phyloP scores from a whole-genome alignment of 1,140 invertebrate genomes.

The Caenorhabditis remanei region DNA sequence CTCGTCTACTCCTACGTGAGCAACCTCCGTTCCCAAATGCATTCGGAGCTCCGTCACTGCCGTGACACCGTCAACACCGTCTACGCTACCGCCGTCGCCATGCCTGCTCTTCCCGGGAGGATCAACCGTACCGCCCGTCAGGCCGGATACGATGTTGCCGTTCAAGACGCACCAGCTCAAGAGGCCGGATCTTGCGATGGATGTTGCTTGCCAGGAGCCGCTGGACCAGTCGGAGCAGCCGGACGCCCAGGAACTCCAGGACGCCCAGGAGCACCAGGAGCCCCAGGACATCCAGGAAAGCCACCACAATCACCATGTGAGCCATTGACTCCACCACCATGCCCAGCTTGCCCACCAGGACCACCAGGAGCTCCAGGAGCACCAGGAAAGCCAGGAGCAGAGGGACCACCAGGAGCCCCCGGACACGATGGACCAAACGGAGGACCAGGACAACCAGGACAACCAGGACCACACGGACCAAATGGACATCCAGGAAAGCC shows the following conservation, averaged over 20 bases:
- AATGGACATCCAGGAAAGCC: constrained; percentile 59
- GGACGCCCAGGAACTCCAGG: constrained; percentile 61
- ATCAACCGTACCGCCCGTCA: constrained; percentile 62
- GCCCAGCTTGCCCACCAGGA: constrained; percentile 62
- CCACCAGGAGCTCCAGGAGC: constrained; percentile 62
- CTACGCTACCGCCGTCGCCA: constrained; percentile 43
- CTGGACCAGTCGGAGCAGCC: constrained; percentile 63
- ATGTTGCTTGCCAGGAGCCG: constrained; percentile 64
- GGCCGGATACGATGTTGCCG: constrained; percentile 50
- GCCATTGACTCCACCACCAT: constrained; percentile 62
- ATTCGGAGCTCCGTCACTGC: constrained; percentile 52
- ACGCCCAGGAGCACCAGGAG: constrained; percentile 63
- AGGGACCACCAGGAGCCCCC: constrained; percentile 57
- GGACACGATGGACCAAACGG: constrained; percentile 62
- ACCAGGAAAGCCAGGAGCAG: constrained; percentile 62
- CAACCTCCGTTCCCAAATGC: constrained; percentile 50
- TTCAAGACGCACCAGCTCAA: constrained; percentile 41
- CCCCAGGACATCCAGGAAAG: constrained; percentile 65
- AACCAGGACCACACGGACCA: constrained; percentile 58
- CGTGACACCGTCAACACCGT: constrained; percentile 48
- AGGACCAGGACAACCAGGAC: constrained; percentile 57
- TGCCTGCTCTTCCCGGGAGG: constrained; percentile 35
- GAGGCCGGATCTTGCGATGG: constrained; percentile 46
- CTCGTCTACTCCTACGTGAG: constrained; percentile 61
- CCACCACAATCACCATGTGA: constrained; percentile 62